A percentile compares a stretch with the other conserved stretches of the same genome.
Conservation (phyloP, 2,113 vertebrate species). For the Polyodon spathula region DNA sequence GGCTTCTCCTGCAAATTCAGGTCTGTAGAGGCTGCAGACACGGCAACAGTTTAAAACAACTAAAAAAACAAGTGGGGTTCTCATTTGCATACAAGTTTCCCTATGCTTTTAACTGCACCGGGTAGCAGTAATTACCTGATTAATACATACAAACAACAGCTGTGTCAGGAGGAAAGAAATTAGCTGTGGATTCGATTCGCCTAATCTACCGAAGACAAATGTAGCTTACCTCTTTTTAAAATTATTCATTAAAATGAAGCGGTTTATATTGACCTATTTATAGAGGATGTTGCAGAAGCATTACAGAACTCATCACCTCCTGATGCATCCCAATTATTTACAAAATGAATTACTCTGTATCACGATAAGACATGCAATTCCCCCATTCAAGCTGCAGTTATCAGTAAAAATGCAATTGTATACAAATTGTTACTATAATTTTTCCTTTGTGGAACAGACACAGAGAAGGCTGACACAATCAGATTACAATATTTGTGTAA, state of each 20-base stretch:
- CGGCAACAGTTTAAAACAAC: not conserved
- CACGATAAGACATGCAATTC: conserved; percentile 7
- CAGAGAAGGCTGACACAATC: too few relatives aligned
- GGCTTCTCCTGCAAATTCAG: conserved; percentile 90
- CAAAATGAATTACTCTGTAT: conserved; percentile 24
- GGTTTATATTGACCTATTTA: conserved; percentile 20
- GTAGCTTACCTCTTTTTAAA: conserved; percentile 19
- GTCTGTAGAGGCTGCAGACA: conserved; percentile 44
- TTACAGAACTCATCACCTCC: conserved; percentile 19
- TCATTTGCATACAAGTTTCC: conserved; percentile 8
- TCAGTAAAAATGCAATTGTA: not conserved
- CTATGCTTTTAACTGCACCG: conserved; percentile 7
- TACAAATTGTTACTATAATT: not conserved
- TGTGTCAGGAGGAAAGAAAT: conserved; percentile 18
- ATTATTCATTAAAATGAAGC: conserved; percentile 23
- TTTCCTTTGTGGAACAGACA: not conserved
- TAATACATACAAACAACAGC: conserved; percentile 22
- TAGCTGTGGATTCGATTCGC: conserved; percentile 23
- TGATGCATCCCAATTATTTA: conserved; percentile 28
- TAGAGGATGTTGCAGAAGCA: conserved; percentile 4
- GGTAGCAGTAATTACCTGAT: conserved; percentile 26
- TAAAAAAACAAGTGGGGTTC: not conserved
- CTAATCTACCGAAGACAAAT: conserved; percentile 25
- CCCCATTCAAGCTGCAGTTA: not conserved
- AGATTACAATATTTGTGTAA: too few relatives aligned